Conservation (phyloP, 2,113 vertebrate species). For the Erinaceus europaeus region DNA sequence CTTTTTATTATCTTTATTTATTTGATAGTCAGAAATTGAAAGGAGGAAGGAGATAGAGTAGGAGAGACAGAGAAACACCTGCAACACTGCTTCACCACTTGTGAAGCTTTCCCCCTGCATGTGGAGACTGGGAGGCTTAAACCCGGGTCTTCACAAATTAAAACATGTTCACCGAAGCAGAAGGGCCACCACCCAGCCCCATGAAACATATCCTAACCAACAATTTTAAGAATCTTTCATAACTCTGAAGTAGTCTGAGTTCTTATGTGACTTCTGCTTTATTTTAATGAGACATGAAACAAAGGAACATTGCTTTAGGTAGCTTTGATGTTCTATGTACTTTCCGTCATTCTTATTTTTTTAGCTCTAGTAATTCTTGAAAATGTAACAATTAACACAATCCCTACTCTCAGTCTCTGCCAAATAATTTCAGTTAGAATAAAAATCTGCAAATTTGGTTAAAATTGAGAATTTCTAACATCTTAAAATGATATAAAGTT, state of each 20-base stretch:
- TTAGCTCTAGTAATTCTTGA: not conserved
- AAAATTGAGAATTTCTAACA: conserved; percentile 18
- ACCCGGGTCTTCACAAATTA: no score
- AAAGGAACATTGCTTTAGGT: not conserved
- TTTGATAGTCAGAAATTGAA: no score
- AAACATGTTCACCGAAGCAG: no score
- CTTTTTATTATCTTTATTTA: no score
- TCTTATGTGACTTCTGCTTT: not conserved
- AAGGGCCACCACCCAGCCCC: no score
- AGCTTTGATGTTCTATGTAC: not conserved
- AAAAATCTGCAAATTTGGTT: not conserved
- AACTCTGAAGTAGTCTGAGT: not conserved
- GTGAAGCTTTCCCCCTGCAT: no score
- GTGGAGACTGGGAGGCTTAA: no score
- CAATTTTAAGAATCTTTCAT: not conserved
- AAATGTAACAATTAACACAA: not conserved
- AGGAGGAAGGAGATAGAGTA: no score
- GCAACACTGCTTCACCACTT: no score
- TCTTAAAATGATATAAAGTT: not conserved
- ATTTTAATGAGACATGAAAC: not conserved
- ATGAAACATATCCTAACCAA: no score
- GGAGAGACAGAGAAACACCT: no score
- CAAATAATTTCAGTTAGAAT: not conserved
- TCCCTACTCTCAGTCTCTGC: not conserved
- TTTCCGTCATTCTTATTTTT: not conserved